Base-by-base conservation (phyloP, 2,888 invertebrate species). In the Carabus problematicus region DNA sequence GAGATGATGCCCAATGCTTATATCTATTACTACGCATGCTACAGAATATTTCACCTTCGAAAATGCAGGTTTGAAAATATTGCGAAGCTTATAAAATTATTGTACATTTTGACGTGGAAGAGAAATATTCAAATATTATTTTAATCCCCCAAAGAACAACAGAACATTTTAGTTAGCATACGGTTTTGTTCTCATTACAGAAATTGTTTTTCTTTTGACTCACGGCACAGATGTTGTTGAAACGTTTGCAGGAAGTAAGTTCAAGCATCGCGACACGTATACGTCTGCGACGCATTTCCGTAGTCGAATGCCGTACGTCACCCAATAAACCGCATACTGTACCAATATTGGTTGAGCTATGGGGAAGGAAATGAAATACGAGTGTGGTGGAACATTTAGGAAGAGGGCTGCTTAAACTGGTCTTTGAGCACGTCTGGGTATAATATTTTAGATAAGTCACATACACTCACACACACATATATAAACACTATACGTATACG, bases 241-340 rank as follows among this genome's bases (percentile, higher is more conserved):
- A 29, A 29, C 29, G 29, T 29, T 29, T 29, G 29, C 60, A 43
- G 60, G 11, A 14, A 45, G 18, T 45, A 14, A 60, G n/a, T 19
- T 45, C 18, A 55, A 39, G 8, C 52, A 54, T 45, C 16, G 55
- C 45, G 52, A 18, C 41, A 42, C 42, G 42, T 18, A 39, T 52
- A 49, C 52, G 18, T 49, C 54, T 29, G 2, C 29, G 29, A 54
- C 54, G 54, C 54, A 64, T 64, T 64, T 64, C 63, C 63, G 63
- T 52, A 64, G 54, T 19, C 19, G 55, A 14, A 60, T 11, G 12
- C 11, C 40, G 16, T 52, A 40, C 63, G 41, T 39, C 39, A 52
- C 54, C 40, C 18, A 63, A 63, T 63, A 63, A 63, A 64, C 63
- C 63, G 12, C 63, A 64, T 41, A 19, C 14, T 64, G 63, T 19